These are phyloP conservation scores for Columba janthina DNA, from an alignment of 2,113 vertebrate genomes.

Conservation along the genomic window DNA sequence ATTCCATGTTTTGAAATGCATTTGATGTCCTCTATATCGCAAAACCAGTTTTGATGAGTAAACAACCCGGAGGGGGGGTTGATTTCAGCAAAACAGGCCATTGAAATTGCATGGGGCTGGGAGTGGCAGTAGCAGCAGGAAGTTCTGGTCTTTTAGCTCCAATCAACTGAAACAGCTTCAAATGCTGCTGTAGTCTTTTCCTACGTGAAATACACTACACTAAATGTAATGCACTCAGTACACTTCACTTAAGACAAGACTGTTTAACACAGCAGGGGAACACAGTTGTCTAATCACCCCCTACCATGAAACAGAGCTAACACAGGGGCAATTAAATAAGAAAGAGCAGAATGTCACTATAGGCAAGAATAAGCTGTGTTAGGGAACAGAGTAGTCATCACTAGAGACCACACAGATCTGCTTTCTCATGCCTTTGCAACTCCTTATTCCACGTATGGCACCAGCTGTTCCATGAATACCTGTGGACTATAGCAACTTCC, in stretches of 20 bases:
- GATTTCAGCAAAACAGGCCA: slow-evolving; percentile 32
- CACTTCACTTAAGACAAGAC: not conserved
- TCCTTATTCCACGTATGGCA: not conserved
- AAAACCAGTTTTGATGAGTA: slow-evolving; percentile 41
- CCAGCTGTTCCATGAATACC: not conserved
- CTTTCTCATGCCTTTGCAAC: not conserved
- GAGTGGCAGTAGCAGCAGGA: slow-evolving; percentile 53
- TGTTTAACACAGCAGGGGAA: slow-evolving; percentile 42
- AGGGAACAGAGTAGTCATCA: not conserved
- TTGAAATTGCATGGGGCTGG: not conserved
- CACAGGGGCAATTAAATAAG: slow-evolving; percentile 6
- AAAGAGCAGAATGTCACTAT: slow-evolving; percentile 24
- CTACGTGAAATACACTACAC: not conserved
- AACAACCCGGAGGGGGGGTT: not conserved
- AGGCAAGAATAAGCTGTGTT: not conserved
- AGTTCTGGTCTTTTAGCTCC: slow-evolving; percentile 43
- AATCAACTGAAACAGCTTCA: slow-evolving; percentile 33
- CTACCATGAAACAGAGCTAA: not conserved
- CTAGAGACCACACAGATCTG: not conserved
- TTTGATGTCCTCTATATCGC: not conserved
- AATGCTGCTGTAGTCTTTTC: not conserved
- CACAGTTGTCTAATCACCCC: not conserved
- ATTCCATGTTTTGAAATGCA: not conserved
- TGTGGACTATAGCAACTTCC: not conserved
- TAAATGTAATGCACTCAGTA: not conserved